phyloP scores from a whole-genome alignment of 2,888 invertebrate genomes.

The Drosophila suboccidentalis region DNA sequence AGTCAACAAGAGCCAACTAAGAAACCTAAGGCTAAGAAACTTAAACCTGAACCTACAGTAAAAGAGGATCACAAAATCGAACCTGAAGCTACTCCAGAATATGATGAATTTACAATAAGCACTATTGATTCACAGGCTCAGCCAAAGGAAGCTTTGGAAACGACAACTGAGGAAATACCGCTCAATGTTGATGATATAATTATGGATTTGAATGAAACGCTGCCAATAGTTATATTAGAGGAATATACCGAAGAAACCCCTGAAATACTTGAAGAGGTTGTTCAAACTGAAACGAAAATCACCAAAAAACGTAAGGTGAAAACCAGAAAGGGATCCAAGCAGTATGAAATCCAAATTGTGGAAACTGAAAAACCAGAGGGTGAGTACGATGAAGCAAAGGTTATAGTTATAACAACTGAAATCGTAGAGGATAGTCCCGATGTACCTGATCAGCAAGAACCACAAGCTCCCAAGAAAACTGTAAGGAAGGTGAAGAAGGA shows the following conservation, averaged over 20 bases:
- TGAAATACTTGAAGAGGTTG: constrained; percentile 63
- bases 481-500: constrained; percentile 75
- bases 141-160: constrained; percentile 31
- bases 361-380: constrained; percentile 83
- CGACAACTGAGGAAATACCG: constrained; percentile 8
- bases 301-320: constrained; percentile 86
- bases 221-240: constrained; percentile 56
- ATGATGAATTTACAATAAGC: constrained; percentile 56
- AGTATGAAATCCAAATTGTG: constrained; percentile 86
- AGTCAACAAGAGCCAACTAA: constrained; percentile 69
- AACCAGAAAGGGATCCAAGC: constrained; percentile 85
- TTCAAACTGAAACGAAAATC: constrained; percentile 75
- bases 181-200: constrained; percentile 58
- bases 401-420: constrained; percentile 83
- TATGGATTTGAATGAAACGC: constrained; percentile 53
- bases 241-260: constrained; percentile 33
- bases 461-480: constrained; percentile 72
- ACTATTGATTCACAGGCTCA: constrained; percentile 45
- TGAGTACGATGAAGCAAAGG: constrained; percentile 84
- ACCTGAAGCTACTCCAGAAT: constrained; percentile 37
- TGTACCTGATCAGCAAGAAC: constrained; percentile 67
- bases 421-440: constrained; percentile 73
- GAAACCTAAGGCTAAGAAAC: constrained; percentile 64
- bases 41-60: constrained; percentile 34
- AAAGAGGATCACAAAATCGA: constrained; percentile 42